Conservation (phyloP, 2,888 invertebrate genomes). For the Plebejus argus region DNA sequence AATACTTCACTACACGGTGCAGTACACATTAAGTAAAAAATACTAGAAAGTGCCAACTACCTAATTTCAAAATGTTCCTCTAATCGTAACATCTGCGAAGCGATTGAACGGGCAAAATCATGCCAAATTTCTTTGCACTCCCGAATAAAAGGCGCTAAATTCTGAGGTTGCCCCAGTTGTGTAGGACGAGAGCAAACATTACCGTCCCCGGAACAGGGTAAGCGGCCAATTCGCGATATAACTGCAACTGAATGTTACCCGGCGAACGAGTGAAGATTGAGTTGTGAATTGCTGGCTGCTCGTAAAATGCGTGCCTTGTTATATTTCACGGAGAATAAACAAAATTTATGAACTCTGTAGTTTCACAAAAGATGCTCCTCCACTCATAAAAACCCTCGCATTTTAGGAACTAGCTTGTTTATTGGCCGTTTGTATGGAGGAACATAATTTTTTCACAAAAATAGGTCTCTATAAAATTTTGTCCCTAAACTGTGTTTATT, state of each 20-base stretch:
- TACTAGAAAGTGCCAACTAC: not conserved
- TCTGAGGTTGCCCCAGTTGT: constrained; percentile 33
- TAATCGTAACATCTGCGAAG: not conserved
- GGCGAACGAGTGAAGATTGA: constrained; percentile 74
- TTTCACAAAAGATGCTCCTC: constrained; percentile 38
- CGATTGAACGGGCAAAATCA: not conserved
- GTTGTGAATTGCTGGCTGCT: constrained; percentile 62
- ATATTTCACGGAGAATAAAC: constrained; percentile 54
- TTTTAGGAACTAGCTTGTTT: constrained; percentile 25
- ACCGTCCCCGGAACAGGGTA: constrained; percentile 56
- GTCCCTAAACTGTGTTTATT: not conserved
- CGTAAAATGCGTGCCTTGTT: constrained; percentile 71
- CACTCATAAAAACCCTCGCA: constrained; percentile 29
- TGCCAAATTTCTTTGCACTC: not conserved
- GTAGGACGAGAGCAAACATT: constrained; percentile 41
- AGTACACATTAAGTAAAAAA: not conserved
- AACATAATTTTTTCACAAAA: not conserved
- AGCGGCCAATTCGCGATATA: constrained; percentile 71
- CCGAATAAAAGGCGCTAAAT: constrained; percentile 14
- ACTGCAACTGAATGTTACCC: constrained; percentile 74
- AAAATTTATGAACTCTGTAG: constrained; percentile 55
- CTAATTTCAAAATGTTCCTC: not conserved
- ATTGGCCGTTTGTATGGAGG: not conserved
- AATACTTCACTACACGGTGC: no score
- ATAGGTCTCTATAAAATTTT: not conserved